phyloP scores from a whole-genome alignment of 2,888 invertebrate genomes.

The Oscheius sp. region DNA sequence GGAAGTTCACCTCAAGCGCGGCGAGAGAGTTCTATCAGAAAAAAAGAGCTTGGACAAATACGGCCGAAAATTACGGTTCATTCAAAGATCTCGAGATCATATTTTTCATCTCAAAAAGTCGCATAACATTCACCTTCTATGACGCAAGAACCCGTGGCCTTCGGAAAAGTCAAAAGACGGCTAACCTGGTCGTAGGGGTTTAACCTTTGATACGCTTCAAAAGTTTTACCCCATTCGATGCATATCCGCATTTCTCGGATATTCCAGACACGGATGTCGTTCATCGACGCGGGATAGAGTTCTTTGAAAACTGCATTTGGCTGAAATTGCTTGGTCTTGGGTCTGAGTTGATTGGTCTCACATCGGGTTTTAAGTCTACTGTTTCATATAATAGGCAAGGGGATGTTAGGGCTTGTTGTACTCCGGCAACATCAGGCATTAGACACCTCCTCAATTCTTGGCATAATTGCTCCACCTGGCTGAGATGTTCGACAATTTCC shows the following conservation, averaged over 20 bases:
- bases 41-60: too few species aligned
- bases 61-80: too few species aligned
- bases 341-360: conserved; percentile 29
- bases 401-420: conserved; percentile 54
- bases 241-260: conserved; percentile 69
- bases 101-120: too few species aligned
- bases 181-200: conserved; percentile 62
- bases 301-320: conserved; percentile 63
- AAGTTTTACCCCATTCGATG: conserved; percentile 69
- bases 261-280: conserved; percentile 69
- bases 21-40: too few species aligned
- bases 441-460: conserved; percentile 60
- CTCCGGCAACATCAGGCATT: conserved; percentile 61
- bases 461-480: conserved; percentile 63
- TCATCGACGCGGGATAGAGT: conserved; percentile 69
- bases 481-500: conserved; percentile 57
- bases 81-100: too few species aligned
- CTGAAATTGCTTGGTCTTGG: conserved; percentile 39
- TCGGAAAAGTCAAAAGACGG: too few species aligned
- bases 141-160: too few species aligned
- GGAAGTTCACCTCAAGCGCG: too few species aligned
- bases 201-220: conserved; percentile 62
- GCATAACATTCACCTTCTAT: too few species aligned
- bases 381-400: conserved; percentile 62
- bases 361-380: conserved; percentile 61